Conservation (phyloP, 2,888 invertebrate species). For the Notocelia uddmanniana region DNA sequence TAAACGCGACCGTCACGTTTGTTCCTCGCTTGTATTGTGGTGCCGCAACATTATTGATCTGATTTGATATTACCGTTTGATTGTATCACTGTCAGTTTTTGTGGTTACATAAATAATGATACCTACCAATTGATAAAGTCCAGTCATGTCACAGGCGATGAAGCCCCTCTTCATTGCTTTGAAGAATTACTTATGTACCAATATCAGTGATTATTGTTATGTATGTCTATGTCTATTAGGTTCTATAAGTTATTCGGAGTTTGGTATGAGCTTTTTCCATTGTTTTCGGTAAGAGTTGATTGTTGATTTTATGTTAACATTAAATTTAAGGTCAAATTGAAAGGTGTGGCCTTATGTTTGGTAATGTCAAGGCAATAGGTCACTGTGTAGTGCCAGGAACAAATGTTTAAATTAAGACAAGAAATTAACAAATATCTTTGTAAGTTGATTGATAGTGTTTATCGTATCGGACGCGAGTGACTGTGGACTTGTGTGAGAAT, state of each 20-base stretch:
- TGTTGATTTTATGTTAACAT: slow-evolving; percentile 47
- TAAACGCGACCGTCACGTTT: background rate
- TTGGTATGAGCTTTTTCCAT: slow-evolving; percentile 31
- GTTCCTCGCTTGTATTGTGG: too few species aligned
- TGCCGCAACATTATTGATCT: background rate
- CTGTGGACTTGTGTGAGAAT: slow-evolving; percentile 62
- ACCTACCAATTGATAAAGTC: background rate
- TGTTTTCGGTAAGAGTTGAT: slow-evolving; percentile 46
- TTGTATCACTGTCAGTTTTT: background rate
- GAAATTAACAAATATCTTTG: slow-evolving; percentile 51
- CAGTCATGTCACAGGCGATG: background rate
- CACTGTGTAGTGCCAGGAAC: slow-evolving; percentile 56
- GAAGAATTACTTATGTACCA: slow-evolving; percentile 10
- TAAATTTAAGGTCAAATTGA: slow-evolving; percentile 57
- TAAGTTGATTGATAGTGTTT: slow-evolving; percentile 59
- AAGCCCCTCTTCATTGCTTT: background rate
- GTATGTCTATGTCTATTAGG: slow-evolving; percentile 39
- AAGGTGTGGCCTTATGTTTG: slow-evolving; percentile 76
- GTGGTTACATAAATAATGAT: background rate
- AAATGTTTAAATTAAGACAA: slow-evolving; percentile 56
- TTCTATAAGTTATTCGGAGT: slow-evolving; percentile 36
- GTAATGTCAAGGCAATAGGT: slow-evolving; percentile 56
- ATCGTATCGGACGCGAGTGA: slow-evolving; percentile 56
- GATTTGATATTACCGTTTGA: background rate
- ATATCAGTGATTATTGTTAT: slow-evolving; percentile 36